A percentile compares a stretch with the other conserved stretches of the same genome.
These are phyloP conservation scores for Hemiprocne comata DNA, from an alignment of 2,113 vertebrate species.

Conservation along the genomic window DNA sequence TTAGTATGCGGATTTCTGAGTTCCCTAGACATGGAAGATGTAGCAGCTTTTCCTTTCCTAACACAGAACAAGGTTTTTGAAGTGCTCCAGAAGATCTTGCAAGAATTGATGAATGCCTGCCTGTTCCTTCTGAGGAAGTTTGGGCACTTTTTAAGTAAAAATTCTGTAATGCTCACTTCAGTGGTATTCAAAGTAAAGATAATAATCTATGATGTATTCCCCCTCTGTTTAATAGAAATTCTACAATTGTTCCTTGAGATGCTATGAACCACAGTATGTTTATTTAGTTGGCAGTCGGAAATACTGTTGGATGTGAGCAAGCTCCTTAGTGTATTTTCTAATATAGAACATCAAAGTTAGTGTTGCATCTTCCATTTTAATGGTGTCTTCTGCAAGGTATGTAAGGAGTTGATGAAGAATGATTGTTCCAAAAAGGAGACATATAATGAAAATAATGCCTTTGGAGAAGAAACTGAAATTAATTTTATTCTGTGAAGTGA, in stretches of 20 bases:
- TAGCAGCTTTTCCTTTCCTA: not conserved
- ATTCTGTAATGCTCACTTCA: not conserved
- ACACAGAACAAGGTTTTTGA: not conserved
- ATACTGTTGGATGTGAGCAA: not conserved
- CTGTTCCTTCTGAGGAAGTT: not conserved
- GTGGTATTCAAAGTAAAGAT: not conserved
- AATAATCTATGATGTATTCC: not conserved
- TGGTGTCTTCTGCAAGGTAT: not conserved
- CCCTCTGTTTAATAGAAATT: not conserved
- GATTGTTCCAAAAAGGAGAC: not conserved
- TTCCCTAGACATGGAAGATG: not conserved
- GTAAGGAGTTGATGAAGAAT: not conserved
- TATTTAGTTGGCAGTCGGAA: not conserved
- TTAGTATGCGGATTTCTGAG: not conserved
- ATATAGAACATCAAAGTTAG: not conserved
- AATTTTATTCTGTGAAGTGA: not conserved
- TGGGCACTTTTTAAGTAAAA: not conserved
- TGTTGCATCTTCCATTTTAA: not conserved
- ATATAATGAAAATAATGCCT: not conserved
- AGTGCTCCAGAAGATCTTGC: not conserved
- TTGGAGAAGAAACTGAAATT: not conserved
- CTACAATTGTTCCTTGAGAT: not conserved
- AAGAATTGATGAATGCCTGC: not conserved
- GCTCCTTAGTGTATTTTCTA: fast-evolving
- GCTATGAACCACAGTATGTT: not conserved